Percentiles rank a stretch among this genome's conserved stretches.
These are phyloP conservation scores for Erinaceus europaeus DNA, from an alignment of 2,113 vertebrate genomes.

Conservation along the genomic window DNA sequence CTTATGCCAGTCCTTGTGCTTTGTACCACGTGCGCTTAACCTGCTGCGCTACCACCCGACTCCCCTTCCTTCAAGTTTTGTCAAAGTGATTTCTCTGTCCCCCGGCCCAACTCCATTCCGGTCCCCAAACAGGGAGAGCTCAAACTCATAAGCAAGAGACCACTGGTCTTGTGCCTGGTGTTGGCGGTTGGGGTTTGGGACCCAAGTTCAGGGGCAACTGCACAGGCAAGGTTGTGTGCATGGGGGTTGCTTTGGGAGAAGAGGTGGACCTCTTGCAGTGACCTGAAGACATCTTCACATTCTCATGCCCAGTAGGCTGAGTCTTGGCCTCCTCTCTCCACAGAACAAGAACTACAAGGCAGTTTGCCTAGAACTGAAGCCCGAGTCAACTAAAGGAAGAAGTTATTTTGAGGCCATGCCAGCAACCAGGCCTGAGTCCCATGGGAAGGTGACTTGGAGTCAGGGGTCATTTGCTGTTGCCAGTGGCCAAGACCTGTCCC, in stretches of 20 bases:
- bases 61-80: not conserved
- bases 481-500: conserved; percentile 22
- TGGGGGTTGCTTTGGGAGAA: no score
- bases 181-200: no score
- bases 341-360: conserved; percentile 60
- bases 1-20: no score
- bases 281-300: no score
- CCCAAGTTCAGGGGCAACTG: no score
- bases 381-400: conserved; percentile 37
- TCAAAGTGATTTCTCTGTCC: not conserved
- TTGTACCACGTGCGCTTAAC: no score
- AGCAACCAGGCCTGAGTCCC: conserved; percentile 8
- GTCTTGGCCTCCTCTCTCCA: not conserved
- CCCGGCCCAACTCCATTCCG: no score
- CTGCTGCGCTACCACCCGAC: no score
- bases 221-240: no score
- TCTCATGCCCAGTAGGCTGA: not conserved
- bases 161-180: no score
- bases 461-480: not conserved
- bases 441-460: not conserved
- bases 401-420: not conserved
- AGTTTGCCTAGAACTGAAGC: conserved; percentile 43
- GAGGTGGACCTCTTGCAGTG: no score
- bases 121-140: not conserved
- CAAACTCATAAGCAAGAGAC: no score